Base-by-base conservation (phyloP, 1,140 invertebrate genomes). In the Macrocentrus cingulum region DNA sequence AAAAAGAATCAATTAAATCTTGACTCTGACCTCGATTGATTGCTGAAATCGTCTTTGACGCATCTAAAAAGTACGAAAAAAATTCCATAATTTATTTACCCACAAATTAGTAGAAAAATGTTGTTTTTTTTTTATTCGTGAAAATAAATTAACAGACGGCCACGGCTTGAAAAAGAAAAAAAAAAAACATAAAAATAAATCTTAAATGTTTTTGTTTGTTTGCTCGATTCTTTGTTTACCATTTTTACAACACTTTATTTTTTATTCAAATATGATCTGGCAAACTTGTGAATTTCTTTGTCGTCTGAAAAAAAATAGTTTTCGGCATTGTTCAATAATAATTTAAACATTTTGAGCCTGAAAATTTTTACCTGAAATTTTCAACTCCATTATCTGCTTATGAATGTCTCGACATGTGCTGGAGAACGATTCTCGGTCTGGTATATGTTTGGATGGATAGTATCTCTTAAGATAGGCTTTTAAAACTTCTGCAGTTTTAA, bases 341-440 rank as follows among this genome's bases (percentile, higher is more conserved):
- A 16, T 16, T 19, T 11, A 45, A 19, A 20, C 20, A 45, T 4
- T 11, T 45, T 2, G 1, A 45, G 25, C 9, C 25, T 4, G 25
- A 29, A 4, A 9, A 44, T 41, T 37, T 39, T 56, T 68, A 75
- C 71, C 72, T 39, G 64, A 62, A 51, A 75, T 67, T 55, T 67
- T 60, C 52, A 66, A 61, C 0, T 42, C 52, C 15, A 74, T 57
- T 15, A 74, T 51, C 15, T 29, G 59, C 11, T 64, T 39, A 37
- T 72, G 70, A 62, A 75, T 72, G 50, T 70, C 67, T 53, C 62
- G 61, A 44, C 69, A 74, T 41, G 60, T 69, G 57, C 57, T 69
- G 32, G 65, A 68, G 48, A 75, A 75, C 19, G 66, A 64, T 5
- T 63, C 56, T 44, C 57, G 65, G 62, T 74, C 69, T 3, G 72